Base-by-base conservation (phyloP, 1,140 invertebrate genomes). In the Trissolcus basalis region DNA sequence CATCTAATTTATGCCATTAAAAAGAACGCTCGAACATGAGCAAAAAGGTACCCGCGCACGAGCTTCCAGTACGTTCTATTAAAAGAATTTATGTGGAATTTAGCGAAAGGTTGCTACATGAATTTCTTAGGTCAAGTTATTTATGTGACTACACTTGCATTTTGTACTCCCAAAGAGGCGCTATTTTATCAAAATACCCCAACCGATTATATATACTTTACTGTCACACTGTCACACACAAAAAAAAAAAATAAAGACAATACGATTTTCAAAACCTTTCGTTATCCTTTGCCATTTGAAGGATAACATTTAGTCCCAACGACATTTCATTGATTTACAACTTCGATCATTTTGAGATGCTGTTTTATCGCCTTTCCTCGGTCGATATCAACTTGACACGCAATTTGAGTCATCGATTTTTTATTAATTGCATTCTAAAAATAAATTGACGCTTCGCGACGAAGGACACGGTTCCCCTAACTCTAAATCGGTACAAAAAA, bases 41-140 rank as follows among this genome's bases (percentile, higher is more conserved):
- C 14, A 47, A 55, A 43, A 56, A 44, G 43, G 12, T 7, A 13
- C 0, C 6, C 7, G 43, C 11, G n/a, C 11, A 12, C 11, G 43
- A 44, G 13, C 43, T 44, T 13, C 43, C 12, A 44, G 35, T 45
- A 48, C 35, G 55, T 47, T 9, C 55, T 53, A 69, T 69, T 69
- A 69, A 59, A 69, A 47, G 55, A 69, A 69, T 69, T 69, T 69
- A 69, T 69, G 65, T 36, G 54, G 64, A 68, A 53, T 69, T 59
- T 32, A 45, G 49, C 39, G 19, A 58, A 67, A 58, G 45, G 63
- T 58, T 50, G 47, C 36, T 50, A n/a, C 50, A 43, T 56, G 44
- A 43, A 55, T 51, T 61, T 64, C 61, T 54, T 13, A 32, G 51
- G 13, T 11, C 0, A 43, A 19, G 49, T 64, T 47, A 64, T 64